Evolutionary conservation across 2,888 invertebrate genomes (phyloP), one percentile per base, ranked within the genome.

Genomic region (Ptilodon capucinus): DNA sequence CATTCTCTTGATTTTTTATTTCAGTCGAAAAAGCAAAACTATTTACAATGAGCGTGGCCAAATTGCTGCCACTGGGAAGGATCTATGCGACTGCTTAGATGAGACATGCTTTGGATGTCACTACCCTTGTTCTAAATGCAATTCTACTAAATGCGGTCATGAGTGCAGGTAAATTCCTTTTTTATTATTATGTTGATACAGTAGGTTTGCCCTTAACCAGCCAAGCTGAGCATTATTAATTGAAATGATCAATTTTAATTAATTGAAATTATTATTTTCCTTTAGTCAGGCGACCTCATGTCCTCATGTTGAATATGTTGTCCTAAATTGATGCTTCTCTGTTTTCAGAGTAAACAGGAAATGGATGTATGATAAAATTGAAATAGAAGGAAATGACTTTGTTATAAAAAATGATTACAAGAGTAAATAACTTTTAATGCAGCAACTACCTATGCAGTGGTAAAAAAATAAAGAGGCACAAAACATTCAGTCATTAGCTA

Each of bases 11-110:
- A 30, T 18, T 14, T 42, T 19, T 19, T 48, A 30, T 81, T 78
- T 42, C 70, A 92, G 92, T 48, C 90, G 87, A 28, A 93, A 92
- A 72, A 85, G 80, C 23, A 92, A 93, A 54, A 91, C 90, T 45
- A 57, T 95, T 34, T 95, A 96, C 84, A 94, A 97, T 89, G 95
- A 94, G 67, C 91, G 87, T 44, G 96, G 96, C 0, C 84, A 92
- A 28, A 91, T 95, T 57, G 86, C 94, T 17, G 82, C 85, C 13
- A 93, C 93, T 19, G 94, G 94, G 1, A 82, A 92, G 59, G 95
- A 98, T 82, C 70, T 96, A 9, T 98, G 98, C 61, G 98, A 98
- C 77, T 98, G 98, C 73, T 88, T 97, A 57, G 93, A 94, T 62
- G 91, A 92, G 32, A 87, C 91, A 9, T 98, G 98, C 67, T 90